Evolutionary conservation across 2,113 vertebrate species (phyloP).

Genomic region (Silurus meridionalis): DNA sequence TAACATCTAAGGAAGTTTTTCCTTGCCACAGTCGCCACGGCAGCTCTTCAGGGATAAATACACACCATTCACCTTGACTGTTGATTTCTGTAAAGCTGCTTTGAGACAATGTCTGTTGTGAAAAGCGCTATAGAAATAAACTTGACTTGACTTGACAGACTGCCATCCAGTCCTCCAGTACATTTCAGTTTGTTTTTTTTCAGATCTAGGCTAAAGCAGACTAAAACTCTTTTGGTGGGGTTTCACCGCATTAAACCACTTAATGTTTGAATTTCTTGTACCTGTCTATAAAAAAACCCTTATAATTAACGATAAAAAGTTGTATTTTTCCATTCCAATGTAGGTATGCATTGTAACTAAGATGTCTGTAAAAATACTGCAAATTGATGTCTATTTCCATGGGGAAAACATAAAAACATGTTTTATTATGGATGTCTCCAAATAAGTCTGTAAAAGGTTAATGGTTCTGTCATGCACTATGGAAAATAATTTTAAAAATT

Average conservation of each 20-base stretch:
- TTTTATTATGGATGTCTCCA: background rate
- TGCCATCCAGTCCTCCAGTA: background rate
- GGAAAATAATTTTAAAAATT: conserved; percentile 26
- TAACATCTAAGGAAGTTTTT: too few relatives aligned
- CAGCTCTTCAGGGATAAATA: too few relatives aligned
- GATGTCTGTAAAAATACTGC: background rate
- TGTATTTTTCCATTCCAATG: background rate
- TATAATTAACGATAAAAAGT: too few relatives aligned
- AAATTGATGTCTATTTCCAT: background rate
- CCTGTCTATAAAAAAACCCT: background rate
- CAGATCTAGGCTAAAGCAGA: background rate
- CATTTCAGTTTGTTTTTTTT: background rate
- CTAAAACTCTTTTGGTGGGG: background rate
- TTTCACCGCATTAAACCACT: background rate
- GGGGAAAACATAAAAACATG: background rate
- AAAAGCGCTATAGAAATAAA: too few relatives aligned
- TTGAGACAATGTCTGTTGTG: too few relatives aligned
- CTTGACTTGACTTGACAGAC: too few relatives aligned
- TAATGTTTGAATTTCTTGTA: background rate
- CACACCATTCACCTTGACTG: too few relatives aligned
- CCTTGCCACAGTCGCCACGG: too few relatives aligned
- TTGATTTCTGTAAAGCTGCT: too few relatives aligned
- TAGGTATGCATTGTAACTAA: background rate
- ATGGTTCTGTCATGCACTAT: conserved; percentile 8
- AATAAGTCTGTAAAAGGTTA: background rate